These are phyloP conservation scores for Stichodactyla mertensii DNA, from an alignment of 64 coral and sea anemone species.

Conservation along the genomic window DNA sequence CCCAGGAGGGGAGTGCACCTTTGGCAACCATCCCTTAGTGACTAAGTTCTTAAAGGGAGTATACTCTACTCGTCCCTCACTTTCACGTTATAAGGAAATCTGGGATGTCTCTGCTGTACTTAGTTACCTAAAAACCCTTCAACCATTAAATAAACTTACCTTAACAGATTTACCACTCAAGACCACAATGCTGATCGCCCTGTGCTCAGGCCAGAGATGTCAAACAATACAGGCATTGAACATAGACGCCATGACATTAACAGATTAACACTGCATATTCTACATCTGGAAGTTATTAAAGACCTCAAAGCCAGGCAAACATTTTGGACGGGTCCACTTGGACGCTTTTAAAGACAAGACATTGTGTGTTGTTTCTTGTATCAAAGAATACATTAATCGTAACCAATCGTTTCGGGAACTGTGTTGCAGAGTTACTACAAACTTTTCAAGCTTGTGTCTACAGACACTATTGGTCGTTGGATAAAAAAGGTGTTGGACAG, in stretches of 20 bases:
- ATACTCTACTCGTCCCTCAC: neutral
- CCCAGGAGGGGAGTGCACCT: conserved; percentile 10
- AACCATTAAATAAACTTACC: neutral
- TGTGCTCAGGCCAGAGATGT: conserved; percentile 7
- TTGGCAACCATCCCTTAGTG: conserved; percentile 49
- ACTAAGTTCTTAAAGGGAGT: conserved; percentile 36
- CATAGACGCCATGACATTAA: neutral
- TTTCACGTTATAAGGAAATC: neutral
- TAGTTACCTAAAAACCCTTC: no score
- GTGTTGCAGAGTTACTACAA: conserved; percentile 42
- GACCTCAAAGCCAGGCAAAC: conserved; percentile 25
- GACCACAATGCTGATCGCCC: conserved; percentile 17
- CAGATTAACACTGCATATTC: conserved; percentile 11
- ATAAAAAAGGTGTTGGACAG: conserved; percentile 22
- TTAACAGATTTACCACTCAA: conserved; percentile 6
- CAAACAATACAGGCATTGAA: conserved; percentile 17
- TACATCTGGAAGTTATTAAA: neutral
- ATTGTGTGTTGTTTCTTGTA: conserved; percentile 19
- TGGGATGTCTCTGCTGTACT: no score
- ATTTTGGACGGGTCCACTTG: neutral
- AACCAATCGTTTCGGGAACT: conserved; percentile 1
- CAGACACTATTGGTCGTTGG: conserved; percentile 32
- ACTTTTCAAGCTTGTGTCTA: conserved; percentile 28
- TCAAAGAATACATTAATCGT: conserved; percentile 8
- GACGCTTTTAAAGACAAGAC: neutral